Evolutionary conservation across 2,113 vertebrate genomes (phyloP).

Genomic region (Aphyosemion australe): DNA sequence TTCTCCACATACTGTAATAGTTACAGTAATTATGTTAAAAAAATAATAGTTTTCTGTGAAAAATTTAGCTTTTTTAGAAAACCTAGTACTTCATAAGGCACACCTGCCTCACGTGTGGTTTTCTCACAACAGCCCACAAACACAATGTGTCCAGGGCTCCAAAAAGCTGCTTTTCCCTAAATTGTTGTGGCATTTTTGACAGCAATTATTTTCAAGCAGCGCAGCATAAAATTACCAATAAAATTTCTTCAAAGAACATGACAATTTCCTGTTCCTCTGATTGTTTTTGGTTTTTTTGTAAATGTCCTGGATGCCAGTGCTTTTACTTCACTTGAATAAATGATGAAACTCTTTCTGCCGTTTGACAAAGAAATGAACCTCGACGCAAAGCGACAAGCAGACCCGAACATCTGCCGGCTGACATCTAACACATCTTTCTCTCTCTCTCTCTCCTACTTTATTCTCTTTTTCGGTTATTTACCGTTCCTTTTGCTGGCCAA

Average conservation of each 20-base stretch:
- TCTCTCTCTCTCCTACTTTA: background rate
- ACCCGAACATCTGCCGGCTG: conserved; percentile 44
- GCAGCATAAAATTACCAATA: conserved; percentile 67
- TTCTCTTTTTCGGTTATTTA: conserved; percentile 17
- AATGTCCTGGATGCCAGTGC: conserved; percentile 15
- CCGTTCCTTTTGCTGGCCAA: background rate
- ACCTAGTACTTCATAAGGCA: background rate
- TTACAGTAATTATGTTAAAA: background rate
- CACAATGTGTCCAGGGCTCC: conserved; percentile 17
- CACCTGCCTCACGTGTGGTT: background rate
- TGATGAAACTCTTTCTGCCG: conserved; percentile 36
- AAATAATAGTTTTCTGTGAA: background rate
- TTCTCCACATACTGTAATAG: background rate
- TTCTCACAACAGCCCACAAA: background rate
- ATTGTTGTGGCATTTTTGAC: conserved; percentile 61
- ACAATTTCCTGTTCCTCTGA: conserved; percentile 40
- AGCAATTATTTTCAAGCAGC: conserved; percentile 68
- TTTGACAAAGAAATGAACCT: conserved; percentile 52
- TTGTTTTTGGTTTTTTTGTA: conserved; percentile 3
- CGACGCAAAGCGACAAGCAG: conserved; percentile 32
- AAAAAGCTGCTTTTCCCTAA: conserved; percentile 38
- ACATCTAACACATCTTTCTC: conserved; percentile 11
- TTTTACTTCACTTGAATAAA: conserved; percentile 49
- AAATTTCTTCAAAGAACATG: conserved; percentile 52
- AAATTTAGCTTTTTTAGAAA: background rate